Percentiles rank a stretch among this genome's conserved stretches.
These are phyloP conservation scores for Apocrypta bakeri DNA, from an alignment of 1,140 invertebrate species.

Conservation along the genomic window DNA sequence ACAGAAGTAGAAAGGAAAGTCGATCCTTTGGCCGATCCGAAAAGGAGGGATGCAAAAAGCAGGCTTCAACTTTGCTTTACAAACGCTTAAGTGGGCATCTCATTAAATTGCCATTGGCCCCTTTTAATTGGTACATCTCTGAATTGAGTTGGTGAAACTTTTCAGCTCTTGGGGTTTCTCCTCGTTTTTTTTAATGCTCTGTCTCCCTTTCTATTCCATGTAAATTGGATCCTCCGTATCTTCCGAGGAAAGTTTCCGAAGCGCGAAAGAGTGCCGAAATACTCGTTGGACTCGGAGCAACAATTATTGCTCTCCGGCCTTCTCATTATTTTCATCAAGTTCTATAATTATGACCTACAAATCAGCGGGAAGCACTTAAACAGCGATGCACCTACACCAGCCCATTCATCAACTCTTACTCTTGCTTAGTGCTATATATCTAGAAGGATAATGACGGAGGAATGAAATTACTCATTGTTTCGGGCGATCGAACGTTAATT, in stretches of 20 bases:
- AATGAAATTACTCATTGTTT: conserved; percentile 29
- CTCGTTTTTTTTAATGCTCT: background rate
- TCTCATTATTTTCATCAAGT: conserved; percentile 33
- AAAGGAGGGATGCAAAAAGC: background rate
- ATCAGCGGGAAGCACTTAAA: conserved; percentile 11
- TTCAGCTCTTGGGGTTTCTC: background rate
- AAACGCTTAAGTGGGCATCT: conserved; percentile 33
- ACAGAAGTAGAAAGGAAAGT: background rate
- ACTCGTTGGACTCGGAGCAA: background rate
- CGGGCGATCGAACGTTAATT: background rate
- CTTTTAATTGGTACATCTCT: conserved; percentile 48
- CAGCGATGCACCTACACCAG: background rate
- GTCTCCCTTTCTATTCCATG: conserved; percentile 1
- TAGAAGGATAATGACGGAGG: background rate
- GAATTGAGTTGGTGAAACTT: conserved; percentile 35
- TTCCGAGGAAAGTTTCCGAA: conserved; percentile 19
- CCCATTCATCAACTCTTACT: background rate
- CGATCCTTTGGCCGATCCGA: background rate
- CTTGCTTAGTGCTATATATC: background rate
- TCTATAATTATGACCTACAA: conserved; percentile 11
- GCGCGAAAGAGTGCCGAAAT: background rate
- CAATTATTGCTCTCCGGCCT: conserved; percentile 34
- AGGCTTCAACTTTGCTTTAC: conserved; percentile 28
- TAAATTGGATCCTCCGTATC: conserved; percentile 40
- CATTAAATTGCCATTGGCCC: conserved; percentile 39